These are phyloP conservation scores for Polymixis lichenea DNA, from an alignment of 2,888 invertebrate species.

Conservation along the genomic window DNA sequence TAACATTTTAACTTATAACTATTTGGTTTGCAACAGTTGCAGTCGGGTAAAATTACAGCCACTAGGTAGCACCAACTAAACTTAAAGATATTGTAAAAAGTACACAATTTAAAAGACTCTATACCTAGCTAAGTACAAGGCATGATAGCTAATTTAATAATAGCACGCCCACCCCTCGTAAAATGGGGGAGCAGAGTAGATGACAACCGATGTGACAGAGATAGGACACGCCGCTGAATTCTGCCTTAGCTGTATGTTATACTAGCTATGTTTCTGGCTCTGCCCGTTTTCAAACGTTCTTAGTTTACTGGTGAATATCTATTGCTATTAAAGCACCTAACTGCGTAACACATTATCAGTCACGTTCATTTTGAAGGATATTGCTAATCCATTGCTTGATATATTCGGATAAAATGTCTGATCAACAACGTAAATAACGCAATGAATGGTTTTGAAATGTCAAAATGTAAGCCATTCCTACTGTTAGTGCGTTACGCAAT, in stretches of 20 bases:
- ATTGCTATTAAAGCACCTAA: neutral
- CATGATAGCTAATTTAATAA: conserved; percentile 61
- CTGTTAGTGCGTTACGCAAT: too few species aligned
- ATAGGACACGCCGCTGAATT: conserved; percentile 69
- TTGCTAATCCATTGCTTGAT: too few species aligned
- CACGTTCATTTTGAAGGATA: too few species aligned
- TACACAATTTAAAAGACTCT: conserved; percentile 15
- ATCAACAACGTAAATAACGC: too few species aligned
- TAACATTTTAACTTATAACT: too few species aligned
- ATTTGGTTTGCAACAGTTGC: neutral
- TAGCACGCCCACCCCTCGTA: conserved; percentile 39
- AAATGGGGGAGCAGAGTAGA: conserved; percentile 67
- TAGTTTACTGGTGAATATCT: too few species aligned
- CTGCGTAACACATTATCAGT: too few species aligned
- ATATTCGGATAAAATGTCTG: too few species aligned
- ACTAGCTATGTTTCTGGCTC: conserved; percentile 1
- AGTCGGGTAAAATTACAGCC: neutral
- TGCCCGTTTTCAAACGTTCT: neutral
- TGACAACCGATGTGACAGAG: conserved; percentile 68
- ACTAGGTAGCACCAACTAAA: neutral
- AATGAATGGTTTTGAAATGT: too few species aligned
- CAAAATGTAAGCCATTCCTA: too few species aligned
- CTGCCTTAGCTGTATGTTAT: conserved; percentile 27
- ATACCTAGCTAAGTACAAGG: conserved; percentile 15
- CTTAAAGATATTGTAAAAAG: conserved; percentile 18